Evolutionary conservation across 2,113 vertebrate genomes (phyloP).

Genomic region (Neoarius graeffei): DNA sequence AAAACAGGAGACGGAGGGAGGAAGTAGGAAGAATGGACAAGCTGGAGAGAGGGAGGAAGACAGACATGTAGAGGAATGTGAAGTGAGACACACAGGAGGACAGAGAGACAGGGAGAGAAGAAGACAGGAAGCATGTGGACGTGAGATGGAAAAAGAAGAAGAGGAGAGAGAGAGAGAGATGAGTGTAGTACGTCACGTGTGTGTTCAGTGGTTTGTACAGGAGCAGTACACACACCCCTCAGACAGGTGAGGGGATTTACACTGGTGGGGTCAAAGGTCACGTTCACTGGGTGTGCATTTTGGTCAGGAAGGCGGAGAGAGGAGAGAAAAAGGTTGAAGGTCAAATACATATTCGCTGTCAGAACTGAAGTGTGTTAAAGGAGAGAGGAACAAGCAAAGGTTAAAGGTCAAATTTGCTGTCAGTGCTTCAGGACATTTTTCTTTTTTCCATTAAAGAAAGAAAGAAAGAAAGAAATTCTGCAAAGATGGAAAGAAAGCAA

Average conservation of each 20-base stretch:
- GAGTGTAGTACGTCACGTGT: not conserved
- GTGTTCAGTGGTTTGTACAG: not conserved
- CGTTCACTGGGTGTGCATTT: too few relatives aligned
- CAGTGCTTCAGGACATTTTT: not conserved
- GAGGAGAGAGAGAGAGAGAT: not conserved
- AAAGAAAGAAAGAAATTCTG: not conserved
- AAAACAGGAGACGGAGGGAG: not conserved
- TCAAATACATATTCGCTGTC: not conserved
- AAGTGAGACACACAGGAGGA: too few relatives aligned
- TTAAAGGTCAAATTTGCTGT: not conserved
- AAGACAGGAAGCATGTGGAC: too few relatives aligned
- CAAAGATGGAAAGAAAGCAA: not conserved
- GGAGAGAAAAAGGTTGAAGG: not conserved
- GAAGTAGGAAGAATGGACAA: too few relatives aligned
- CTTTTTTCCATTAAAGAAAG: not conserved
- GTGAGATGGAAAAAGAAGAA: too few relatives aligned
- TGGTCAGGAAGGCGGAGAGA: not conserved
- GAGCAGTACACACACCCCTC: not conserved
- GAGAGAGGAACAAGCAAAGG: not conserved
- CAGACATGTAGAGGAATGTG: too few relatives aligned
- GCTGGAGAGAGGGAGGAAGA: too few relatives aligned
- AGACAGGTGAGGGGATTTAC: not conserved
- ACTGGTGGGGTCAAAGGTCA: conserved; percentile 8
- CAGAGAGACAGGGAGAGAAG: not conserved
- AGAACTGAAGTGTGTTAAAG: not conserved